These are phyloP conservation scores for Karalla daura DNA, from an alignment of 2,797 vertebrate species.

Conservation along the genomic window DNA sequence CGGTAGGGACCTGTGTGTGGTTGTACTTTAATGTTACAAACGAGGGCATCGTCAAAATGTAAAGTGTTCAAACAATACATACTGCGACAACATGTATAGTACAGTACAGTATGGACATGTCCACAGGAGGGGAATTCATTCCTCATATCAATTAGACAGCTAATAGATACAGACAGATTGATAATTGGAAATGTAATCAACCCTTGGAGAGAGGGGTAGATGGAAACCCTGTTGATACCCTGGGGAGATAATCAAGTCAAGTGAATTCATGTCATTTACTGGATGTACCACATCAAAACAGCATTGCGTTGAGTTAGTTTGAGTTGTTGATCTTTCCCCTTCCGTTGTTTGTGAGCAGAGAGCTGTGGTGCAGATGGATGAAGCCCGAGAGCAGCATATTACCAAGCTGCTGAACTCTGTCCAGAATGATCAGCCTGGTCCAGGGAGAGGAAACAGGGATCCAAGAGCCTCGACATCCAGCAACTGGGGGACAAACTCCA, in stretches of 20 bases:
- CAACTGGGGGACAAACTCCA: constrained; percentile 40
- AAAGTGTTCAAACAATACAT: background rate
- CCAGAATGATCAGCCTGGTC: constrained; percentile 74
- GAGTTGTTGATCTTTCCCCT: background rate
- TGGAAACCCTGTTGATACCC: no score
- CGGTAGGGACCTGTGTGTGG: constrained; percentile 60
- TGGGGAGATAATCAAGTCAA: no score
- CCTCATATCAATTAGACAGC: no score
- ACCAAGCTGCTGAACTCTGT: constrained; percentile 91
- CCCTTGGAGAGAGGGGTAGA: no score
- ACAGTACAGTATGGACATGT: no score
- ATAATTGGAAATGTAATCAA: no score
- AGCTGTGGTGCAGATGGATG: constrained; percentile 96
- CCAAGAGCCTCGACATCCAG: constrained; percentile 59
- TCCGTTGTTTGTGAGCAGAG: constrained; percentile 79
- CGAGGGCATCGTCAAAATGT: background rate
- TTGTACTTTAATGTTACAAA: background rate
- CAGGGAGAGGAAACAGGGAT: constrained; percentile 76
- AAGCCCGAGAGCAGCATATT: constrained; percentile 93
- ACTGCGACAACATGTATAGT: no score
- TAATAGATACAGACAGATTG: no score
- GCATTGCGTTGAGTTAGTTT: background rate
- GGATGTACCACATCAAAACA: no score
- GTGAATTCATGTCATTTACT: no score
- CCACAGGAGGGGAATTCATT: no score